These are phyloP conservation scores for Zaprionus capensis DNA, from an alignment of 1,140 invertebrate genomes.

Conservation along the genomic window DNA sequence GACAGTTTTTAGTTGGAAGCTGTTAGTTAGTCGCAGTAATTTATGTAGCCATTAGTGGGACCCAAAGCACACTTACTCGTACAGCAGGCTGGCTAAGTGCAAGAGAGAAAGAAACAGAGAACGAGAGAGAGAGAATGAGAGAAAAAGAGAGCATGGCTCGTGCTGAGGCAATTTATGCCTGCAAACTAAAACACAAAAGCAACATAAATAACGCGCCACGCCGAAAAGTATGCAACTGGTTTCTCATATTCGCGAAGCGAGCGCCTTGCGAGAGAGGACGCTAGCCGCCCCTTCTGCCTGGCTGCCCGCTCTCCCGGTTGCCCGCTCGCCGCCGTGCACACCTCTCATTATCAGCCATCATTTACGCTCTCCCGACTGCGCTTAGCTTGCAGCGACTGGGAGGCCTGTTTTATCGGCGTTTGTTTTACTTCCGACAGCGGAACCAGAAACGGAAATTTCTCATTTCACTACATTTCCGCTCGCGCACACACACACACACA, in stretches of 20 bases:
- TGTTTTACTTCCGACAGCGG: constrained; percentile 80
- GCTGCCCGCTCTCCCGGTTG: not conserved
- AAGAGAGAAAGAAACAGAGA: not conserved
- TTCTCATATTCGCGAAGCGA: constrained; percentile 50
- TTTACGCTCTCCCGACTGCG: constrained; percentile 52
- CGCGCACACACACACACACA: constrained; percentile 44
- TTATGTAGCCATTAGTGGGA: constrained; percentile 75
- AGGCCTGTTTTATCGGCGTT: constrained; percentile 76
- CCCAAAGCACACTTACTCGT: constrained; percentile 55
- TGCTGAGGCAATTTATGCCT: constrained; percentile 58
- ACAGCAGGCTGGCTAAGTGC: not conserved
- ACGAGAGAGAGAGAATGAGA: not conserved
- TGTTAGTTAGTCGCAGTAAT: constrained; percentile 71
- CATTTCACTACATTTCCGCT: constrained; percentile 80
- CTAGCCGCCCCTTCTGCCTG: not conserved
- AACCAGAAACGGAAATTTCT: constrained; percentile 82
- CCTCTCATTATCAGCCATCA: constrained; percentile 72
- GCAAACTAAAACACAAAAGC: constrained; percentile 47
- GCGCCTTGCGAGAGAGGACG: constrained; percentile 3
- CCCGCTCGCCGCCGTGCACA: not conserved
- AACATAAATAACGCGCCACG: constrained; percentile 64
- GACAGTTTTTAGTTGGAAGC: constrained; percentile 52
- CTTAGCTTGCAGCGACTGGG: constrained; percentile 31
- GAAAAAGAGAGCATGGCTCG: not conserved
- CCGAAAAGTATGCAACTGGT: constrained; percentile 75